These are phyloP conservation scores for Neoniphon sammara DNA, from an alignment of 2,797 vertebrate species.

Conservation along the genomic window DNA sequence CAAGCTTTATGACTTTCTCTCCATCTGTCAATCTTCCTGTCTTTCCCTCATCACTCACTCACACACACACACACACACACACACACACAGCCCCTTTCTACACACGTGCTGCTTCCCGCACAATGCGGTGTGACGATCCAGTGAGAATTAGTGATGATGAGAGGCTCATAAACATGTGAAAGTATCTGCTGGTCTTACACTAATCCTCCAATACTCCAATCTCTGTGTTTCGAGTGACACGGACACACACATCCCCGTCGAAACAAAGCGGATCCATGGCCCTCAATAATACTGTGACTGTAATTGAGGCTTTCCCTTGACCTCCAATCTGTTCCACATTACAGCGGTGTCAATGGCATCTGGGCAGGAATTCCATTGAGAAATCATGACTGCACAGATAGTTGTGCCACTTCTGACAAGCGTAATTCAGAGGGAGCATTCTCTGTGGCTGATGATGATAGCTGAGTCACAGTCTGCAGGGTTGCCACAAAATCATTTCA, in stretches of 20 bases:
- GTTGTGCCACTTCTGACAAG: neutral
- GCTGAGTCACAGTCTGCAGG: too few relatives aligned
- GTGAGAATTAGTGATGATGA: conserved; percentile 44
- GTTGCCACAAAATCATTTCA: too few relatives aligned
- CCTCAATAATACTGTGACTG: conserved; percentile 18
- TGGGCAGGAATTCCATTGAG: conserved; percentile 11
- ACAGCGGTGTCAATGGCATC: conserved; percentile 7
- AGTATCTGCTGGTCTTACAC: conserved; percentile 16
- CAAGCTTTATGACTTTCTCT: neutral
- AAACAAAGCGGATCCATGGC: conserved; percentile 3
- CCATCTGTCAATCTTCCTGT: conserved; percentile 30
- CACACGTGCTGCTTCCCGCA: conserved; percentile 5
- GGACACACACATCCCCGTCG: neutral
- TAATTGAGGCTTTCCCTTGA: conserved; percentile 37
- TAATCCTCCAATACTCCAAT: conserved; percentile 25
- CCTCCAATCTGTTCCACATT: conserved; percentile 34
- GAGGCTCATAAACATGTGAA: conserved; percentile 35
- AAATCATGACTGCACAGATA: neutral
- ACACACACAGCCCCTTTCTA: neutral
- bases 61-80: conserved; percentile 4
- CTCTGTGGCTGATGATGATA: neutral
- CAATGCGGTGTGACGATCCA: conserved; percentile 37
- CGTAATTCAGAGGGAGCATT: neutral
- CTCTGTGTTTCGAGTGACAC: conserved; percentile 7
- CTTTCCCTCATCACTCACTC: neutral